These are phyloP conservation scores for Isurus oxyrinchus DNA, from an alignment of 2,113 vertebrate genomes.

Conservation along the genomic window DNA sequence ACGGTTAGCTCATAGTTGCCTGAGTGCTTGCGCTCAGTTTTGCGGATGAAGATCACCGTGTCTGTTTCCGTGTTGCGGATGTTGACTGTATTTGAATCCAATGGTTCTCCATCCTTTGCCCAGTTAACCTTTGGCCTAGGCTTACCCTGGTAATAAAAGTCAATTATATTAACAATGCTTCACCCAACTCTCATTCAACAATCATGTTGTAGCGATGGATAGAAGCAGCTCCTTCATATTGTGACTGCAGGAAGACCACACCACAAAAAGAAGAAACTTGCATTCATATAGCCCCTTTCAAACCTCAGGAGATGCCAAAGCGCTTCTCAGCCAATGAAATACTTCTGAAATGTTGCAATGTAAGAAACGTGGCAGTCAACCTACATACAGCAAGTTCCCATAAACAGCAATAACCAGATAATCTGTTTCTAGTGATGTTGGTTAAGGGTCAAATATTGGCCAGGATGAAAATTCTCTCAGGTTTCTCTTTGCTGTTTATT, in stretches of 20 bases:
- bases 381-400: neutral
- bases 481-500: neutral
- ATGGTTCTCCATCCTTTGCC: slow-evolving; percentile 76
- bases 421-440: neutral
- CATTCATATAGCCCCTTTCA: neutral
- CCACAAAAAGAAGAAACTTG: neutral
- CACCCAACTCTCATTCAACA: neutral
- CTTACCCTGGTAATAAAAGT: slow-evolving; percentile 67
- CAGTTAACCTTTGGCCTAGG: slow-evolving; percentile 85
- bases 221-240: neutral
- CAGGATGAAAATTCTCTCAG: neutral
- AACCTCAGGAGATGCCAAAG: neutral
- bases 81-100: slow-evolving; percentile 81
- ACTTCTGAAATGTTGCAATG: neutral
- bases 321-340: neutral
- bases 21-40: slow-evolving; percentile 85
- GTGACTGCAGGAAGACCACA: neutral
- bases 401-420: neutral
- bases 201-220: neutral
- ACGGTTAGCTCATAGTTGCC: slow-evolving; percentile 87
- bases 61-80: slow-evolving; percentile 92
- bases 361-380: neutral
- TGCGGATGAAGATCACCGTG: slow-evolving; percentile 93
- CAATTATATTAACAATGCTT: neutral
- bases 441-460: neutral